A percentile compares a stretch with the other conserved stretches of the same genome.
Conservation (phyloP, 2,888 invertebrate genomes). For the Campopleginae sp. region DNA sequence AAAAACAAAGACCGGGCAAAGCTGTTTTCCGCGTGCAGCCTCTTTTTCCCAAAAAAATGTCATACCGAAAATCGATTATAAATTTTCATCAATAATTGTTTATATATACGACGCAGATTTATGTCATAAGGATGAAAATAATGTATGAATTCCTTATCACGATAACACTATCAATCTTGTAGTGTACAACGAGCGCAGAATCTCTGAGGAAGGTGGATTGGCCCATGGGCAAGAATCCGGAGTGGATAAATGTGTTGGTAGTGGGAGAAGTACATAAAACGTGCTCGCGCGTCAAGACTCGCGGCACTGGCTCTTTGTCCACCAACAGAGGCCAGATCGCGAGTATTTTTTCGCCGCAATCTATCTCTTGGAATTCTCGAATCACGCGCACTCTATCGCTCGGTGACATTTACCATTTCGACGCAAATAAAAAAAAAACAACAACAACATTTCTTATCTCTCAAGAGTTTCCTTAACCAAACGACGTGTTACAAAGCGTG, state of each 20-base stretch:
- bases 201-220: slow-evolving; percentile 48
- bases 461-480: slow-evolving; percentile 6
- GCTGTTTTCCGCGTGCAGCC: too few species aligned
- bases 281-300: slow-evolving; percentile 66
- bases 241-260: slow-evolving; percentile 50
- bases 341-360: slow-evolving; percentile 8
- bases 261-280: slow-evolving; percentile 74
- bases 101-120: not conserved
- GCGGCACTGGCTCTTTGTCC: slow-evolving; percentile 74
- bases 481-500: not conserved
- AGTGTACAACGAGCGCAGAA: slow-evolving; percentile 59
- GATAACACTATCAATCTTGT: slow-evolving; percentile 50
- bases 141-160: slow-evolving; percentile 54
- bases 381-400: slow-evolving; percentile 2
- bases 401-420: slow-evolving; percentile 30
- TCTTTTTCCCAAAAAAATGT: too few species aligned
- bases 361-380: slow-evolving; percentile 3
- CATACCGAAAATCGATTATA: not conserved
- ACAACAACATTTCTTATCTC: slow-evolving; percentile 18
- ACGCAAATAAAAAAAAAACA: not conserved
- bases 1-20: too few species aligned
- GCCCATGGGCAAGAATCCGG: slow-evolving; percentile 49
- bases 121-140: slow-evolving; percentile 9
- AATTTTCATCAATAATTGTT: not conserved
- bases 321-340: slow-evolving; percentile 64